Evolutionary conservation across 2,113 vertebrate species (phyloP).

Genomic region (Anser cygnoides): DNA sequence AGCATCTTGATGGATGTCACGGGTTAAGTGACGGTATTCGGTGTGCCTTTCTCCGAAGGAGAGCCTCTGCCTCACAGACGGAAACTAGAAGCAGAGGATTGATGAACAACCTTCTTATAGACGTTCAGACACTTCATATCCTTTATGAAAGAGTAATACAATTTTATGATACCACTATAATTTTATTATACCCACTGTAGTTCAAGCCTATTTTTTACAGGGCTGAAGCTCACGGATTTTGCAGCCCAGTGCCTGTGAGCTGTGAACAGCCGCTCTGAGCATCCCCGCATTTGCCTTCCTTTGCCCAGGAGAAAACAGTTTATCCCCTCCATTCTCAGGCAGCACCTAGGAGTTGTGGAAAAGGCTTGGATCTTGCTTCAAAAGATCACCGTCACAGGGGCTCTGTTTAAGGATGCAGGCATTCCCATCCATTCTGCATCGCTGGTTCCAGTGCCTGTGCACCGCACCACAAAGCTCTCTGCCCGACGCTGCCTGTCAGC

Average conservation of each 20-base stretch:
- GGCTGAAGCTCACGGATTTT: conserved; percentile 1
- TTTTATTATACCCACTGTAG: conserved; percentile 35
- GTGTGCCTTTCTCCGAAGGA: not conserved
- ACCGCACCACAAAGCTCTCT: not conserved
- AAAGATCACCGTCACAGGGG: accelerated
- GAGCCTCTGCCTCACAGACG: not conserved
- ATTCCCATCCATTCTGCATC: not conserved
- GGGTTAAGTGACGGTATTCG: not conserved
- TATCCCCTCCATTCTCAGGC: not conserved
- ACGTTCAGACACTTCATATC: conserved; percentile 9
- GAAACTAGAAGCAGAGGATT: not conserved
- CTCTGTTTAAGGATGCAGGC: not conserved
- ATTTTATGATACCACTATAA: conserved; percentile 39
- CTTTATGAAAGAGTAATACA: conserved; percentile 17
- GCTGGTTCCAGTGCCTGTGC: not conserved
- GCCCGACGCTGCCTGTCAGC: not conserved
- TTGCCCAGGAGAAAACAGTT: not conserved
- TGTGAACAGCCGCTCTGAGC: not conserved
- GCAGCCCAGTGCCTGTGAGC: not conserved
- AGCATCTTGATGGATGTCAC: not conserved
- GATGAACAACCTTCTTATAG: not conserved
- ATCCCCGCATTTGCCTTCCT: not conserved
- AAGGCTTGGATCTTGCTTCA: not conserved
- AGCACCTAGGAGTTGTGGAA: not conserved
- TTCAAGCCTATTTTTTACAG: conserved; percentile 9